phyloP scores from a whole-genome alignment of 2,888 invertebrate genomes.

The Habrosyne pyritoides region DNA sequence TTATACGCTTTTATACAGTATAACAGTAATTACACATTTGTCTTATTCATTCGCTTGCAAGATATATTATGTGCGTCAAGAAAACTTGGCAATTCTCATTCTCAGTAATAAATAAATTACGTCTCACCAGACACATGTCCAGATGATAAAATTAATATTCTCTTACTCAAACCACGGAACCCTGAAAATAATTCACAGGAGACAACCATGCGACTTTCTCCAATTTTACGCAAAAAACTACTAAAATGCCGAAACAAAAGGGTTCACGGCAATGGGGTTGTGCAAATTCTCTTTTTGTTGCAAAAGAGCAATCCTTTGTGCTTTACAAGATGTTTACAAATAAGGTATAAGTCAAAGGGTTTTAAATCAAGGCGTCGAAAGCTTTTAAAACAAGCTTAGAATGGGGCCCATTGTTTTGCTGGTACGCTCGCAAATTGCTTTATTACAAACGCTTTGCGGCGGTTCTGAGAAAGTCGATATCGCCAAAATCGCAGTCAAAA shows the following conservation, averaged over 20 bases:
- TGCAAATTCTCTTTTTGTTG: conserved; percentile 71
- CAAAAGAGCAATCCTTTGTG: conserved; percentile 74
- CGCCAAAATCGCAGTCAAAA: conserved; percentile 78
- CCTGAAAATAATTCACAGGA: conserved; percentile 34
- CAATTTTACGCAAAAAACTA: conserved; percentile 47
- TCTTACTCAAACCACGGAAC: conserved; percentile 18
- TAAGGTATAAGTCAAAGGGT: conserved; percentile 80
- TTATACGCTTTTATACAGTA: conserved; percentile 1
- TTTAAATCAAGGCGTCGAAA: conserved; percentile 82
- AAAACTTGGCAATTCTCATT: conserved; percentile 7
- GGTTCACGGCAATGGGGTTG: conserved; percentile 75
- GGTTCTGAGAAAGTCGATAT: conserved; percentile 75
- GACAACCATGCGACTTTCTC: conserved; percentile 57
- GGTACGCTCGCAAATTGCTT: conserved; percentile 79
- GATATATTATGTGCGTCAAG: conserved; percentile 8
- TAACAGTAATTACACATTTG: conserved; percentile 4
- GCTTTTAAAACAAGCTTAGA: conserved; percentile 82
- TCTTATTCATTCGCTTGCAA: conserved; percentile 7
- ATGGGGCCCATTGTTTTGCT: conserved; percentile 78
- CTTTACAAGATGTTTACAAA: conserved; percentile 77
- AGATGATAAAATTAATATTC: conserved; percentile 9
- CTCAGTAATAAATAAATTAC: conserved; percentile 4
- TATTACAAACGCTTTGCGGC: conserved; percentile 70
- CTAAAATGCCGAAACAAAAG: conserved; percentile 58
- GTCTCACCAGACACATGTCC: conserved; percentile 1